A percentile compares a stretch with the other conserved stretches of the same genome.
These are phyloP conservation scores for Heliothis subflexa DNA, from an alignment of 1,140 invertebrate species.

Conservation along the genomic window DNA sequence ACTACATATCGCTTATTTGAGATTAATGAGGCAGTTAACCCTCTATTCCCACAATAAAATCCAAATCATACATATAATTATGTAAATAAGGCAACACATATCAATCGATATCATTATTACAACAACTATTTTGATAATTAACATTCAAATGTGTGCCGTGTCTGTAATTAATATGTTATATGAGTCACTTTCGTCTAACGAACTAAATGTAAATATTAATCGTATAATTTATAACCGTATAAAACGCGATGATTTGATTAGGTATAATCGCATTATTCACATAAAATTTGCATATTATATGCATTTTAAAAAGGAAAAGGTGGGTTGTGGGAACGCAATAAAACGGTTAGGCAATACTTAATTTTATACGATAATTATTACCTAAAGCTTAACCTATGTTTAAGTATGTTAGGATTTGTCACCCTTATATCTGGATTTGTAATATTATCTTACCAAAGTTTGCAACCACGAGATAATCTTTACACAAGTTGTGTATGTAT, in stretches of 20 bases:
- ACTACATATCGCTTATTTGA: neutral
- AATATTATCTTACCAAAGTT: too few relatives aligned
- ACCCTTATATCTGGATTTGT: too few relatives aligned
- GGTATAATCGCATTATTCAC: slow-evolving; percentile 14
- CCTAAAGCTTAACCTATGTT: too few relatives aligned
- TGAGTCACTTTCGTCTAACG: slow-evolving; percentile 5
- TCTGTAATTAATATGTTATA: neutral
- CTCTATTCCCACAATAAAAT: slow-evolving; percentile 24
- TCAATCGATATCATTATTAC: slow-evolving; percentile 13
- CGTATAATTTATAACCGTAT: slow-evolving; percentile 7
- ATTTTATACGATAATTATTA: neutral
- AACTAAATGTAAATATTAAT: slow-evolving; percentile 18
- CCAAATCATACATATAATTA: slow-evolving; percentile 4
- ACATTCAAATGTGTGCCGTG: slow-evolving; percentile 9
- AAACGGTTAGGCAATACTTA: neutral
- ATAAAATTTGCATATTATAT: slow-evolving; percentile 20
- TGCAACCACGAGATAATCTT: too few relatives aligned
- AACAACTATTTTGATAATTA: slow-evolving; percentile 10
- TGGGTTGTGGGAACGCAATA: neutral
- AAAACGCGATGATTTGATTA: slow-evolving; percentile 14
- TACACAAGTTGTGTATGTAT: too few relatives aligned
- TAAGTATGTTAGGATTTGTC: too few relatives aligned
- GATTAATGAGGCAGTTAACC: neutral
- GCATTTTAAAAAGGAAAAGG: neutral
- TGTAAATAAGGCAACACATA: slow-evolving; percentile 19